Evolutionary conservation across 2,113 vertebrate species (phyloP), one percentile per base, ranked within the genome.

Genomic region (Microcebus lehilahytsara): DNA sequence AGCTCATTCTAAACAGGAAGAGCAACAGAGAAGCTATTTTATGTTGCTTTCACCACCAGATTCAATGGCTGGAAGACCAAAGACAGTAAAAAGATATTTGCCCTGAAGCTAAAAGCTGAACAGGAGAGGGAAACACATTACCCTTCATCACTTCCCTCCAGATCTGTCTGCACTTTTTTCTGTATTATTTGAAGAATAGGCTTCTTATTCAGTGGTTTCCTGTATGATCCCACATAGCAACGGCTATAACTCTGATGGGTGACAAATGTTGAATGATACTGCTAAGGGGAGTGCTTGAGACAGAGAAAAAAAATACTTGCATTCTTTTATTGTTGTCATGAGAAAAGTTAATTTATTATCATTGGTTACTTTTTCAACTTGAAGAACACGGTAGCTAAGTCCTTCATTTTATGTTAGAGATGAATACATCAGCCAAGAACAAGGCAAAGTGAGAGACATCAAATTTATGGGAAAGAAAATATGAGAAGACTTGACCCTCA

Each of bases 311-410:
- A 80, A 56, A 60, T 22, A 49, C n/a, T 6, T 71, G 30, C 60
- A 42, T 86, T 97, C 71, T 95, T 93, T 86, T 49, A 94, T 19
- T 93, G 89, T 66, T 77, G n/a, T 62, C 88, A 78, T 1, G 17
- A 86, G 64, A 92, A 86, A 94, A 95, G 89, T 90, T 85, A 53
- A 91, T 91, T 94, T 87, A 42, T 80, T 95, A 91, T 77, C 69
- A 91, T 64, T 67, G 56, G 91, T 96, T 96, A 42, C 80, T 97
- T 96, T 96, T 95, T 91, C 84, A 92, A 87, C 86, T 87, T 46
- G 67, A 90, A 60, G 60, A 92, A 92, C 17, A 53, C 8, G 69
- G 79, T 81, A 66, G 40, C 75, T 96, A 93, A 95, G 49, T 90
- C 66, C 62, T n/a, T 87, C 69, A 92, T 81, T 95, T 96, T 58